A percentile compares a stretch with the other conserved stretches of the same genome.
Conservation (phyloP, 1,140 invertebrate genomes). For the Rhagoletis pomonella region DNA sequence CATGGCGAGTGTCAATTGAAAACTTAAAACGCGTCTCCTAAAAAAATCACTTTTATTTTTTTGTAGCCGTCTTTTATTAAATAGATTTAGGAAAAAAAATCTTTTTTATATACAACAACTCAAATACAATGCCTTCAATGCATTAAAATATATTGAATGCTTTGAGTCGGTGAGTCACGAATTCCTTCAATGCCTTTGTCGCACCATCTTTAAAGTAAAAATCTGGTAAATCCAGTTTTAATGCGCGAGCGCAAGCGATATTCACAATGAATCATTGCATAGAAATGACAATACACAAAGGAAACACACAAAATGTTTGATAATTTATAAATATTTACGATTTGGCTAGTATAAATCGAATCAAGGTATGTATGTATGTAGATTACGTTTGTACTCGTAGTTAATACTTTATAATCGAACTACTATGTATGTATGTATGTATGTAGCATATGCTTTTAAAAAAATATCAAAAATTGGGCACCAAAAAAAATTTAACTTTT, state of each 20-base stretch:
- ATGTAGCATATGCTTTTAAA: not conserved
- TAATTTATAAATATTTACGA: not conserved
- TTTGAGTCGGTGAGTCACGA: not conserved
- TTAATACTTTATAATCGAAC: too few relatives aligned
- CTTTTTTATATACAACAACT: too few relatives aligned
- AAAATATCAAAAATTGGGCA: not conserved
- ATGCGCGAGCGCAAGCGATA: not conserved
- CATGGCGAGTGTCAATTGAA: too few relatives aligned
- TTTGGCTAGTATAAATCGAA: not conserved
- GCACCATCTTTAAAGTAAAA: not conserved
- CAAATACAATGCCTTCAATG: not conserved
- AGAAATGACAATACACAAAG: too few relatives aligned
- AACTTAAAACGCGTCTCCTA: too few relatives aligned
- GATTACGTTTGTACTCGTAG: too few relatives aligned
- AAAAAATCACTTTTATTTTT: too few relatives aligned
- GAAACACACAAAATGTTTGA: too few relatives aligned
- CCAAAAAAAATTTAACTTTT: not conserved
- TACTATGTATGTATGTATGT: too few relatives aligned
- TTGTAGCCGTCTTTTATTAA: too few relatives aligned
- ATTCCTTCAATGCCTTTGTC: not conserved
- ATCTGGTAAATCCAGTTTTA: conserved; percentile 24
- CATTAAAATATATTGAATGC: not conserved
- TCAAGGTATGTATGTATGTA: too few relatives aligned
- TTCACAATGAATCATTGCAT: not conserved
- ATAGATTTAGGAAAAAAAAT: too few relatives aligned